A percentile compares a stretch with the other conserved stretches of the same genome.
phyloP scores from a whole-genome alignment of 23 tunicate genomes.

The Trididemnum nubilum region DNA sequence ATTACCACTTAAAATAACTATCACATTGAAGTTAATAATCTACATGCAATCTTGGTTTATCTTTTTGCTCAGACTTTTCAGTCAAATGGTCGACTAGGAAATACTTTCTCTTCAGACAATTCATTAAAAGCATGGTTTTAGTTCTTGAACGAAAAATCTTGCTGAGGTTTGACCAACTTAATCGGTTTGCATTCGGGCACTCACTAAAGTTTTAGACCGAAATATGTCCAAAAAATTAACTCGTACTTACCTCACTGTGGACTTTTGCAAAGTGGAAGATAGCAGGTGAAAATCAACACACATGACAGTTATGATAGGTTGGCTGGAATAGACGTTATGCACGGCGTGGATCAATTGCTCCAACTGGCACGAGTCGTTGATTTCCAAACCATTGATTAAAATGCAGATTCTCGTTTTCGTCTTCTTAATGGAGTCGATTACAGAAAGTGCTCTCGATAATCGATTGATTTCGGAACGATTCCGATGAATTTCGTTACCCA shows the following conservation, averaged over 20 bases:
- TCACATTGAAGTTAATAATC: no score
- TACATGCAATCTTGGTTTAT: no score
- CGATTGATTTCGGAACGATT: constrained; percentile 37
- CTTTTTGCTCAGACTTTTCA: no score
- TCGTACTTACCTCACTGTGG: constrained; percentile 7
- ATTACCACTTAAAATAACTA: no score
- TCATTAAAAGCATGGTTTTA: no score
- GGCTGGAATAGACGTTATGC: constrained; percentile 44
- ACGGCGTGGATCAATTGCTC: constrained; percentile 49
- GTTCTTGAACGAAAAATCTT: no score
- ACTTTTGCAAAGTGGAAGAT: constrained; percentile 16
- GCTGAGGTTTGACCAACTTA: no score
- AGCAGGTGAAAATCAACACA: constrained; percentile 46
- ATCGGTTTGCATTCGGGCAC: no score
- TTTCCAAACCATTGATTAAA: constrained; percentile 70
- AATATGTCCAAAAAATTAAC: no score
- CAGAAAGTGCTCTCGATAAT: constrained; percentile 42
- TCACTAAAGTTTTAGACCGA: no score
- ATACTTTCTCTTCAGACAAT: no score
- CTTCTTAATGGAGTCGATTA: constrained; percentile 56
- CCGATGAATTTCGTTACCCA: not conserved
- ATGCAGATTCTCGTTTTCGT: constrained; percentile 82
- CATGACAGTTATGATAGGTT: constrained; percentile 64
- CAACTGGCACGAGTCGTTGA: constrained; percentile 50
- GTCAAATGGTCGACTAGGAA: no score